Conservation (phyloP, 2,113 vertebrate genomes). For the Sceloporus undulatus region DNA sequence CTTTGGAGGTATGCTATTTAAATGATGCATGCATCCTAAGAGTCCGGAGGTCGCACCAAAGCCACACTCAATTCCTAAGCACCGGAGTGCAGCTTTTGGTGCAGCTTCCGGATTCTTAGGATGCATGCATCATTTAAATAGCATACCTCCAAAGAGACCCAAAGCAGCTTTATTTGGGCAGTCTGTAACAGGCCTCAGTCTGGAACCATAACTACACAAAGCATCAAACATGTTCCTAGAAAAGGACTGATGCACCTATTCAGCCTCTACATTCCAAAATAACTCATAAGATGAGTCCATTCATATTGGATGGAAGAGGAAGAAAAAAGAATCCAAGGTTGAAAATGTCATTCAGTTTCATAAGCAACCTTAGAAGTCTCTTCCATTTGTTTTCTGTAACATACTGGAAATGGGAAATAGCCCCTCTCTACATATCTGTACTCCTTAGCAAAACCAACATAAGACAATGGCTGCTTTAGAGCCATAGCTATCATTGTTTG, state of each 20-base stretch:
- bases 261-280: not conserved
- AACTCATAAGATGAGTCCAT: not conserved
- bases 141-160: too few species aligned
- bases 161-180: too few species aligned
- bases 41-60: too few species aligned
- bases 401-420: not conserved
- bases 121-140: too few species aligned
- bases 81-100: too few species aligned
- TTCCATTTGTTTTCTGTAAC: not conserved
- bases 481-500: not conserved
- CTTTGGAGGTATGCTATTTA: too few species aligned
- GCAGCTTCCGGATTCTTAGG: too few species aligned
- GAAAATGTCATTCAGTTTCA: not conserved
- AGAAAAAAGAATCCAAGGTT: not conserved
- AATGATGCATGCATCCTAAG: too few species aligned
- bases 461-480: not conserved
- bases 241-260: not conserved
- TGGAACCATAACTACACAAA: not conserved
- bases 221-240: not conserved
- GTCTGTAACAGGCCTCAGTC: too few species aligned
- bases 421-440: constrained; percentile 11
- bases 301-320: not conserved
- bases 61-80: too few species aligned
- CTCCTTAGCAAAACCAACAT: not conserved
- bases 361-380: not conserved